phyloP scores from a whole-genome alignment of 2,888 invertebrate genomes.

The Eucera pruinosa region DNA sequence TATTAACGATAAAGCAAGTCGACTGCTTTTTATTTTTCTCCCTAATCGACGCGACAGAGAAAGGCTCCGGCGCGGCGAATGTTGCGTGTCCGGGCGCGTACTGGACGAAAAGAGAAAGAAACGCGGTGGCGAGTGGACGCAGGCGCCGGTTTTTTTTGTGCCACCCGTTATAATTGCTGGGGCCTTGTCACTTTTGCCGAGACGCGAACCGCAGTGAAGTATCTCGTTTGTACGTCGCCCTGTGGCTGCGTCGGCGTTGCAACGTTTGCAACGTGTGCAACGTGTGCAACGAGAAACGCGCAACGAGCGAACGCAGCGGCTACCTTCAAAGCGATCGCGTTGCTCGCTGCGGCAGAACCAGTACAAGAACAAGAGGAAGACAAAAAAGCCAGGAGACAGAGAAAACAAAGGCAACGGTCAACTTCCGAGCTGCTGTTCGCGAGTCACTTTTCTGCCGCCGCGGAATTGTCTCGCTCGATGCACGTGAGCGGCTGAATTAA shows the following conservation, averaged over 20 bases:
- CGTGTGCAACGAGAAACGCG: no score
- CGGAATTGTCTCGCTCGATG: constrained; percentile 29
- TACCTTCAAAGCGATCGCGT: constrained; percentile 69
- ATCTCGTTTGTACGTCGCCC: constrained; percentile 55
- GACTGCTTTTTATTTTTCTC: no score
- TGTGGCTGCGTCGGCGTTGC: constrained; percentile 8
- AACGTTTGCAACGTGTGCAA: constrained; percentile 9
- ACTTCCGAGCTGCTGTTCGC: constrained; percentile 23
- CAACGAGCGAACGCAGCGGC: no score
- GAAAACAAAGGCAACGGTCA: constrained; percentile 48
- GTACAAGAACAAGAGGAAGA: constrained; percentile 14
- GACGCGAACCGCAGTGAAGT: constrained; percentile 63
- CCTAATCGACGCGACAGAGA: no score
- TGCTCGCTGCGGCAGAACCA: constrained; percentile 5
- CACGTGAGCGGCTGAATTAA: constrained; percentile 45
- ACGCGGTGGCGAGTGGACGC: constrained; percentile 30
- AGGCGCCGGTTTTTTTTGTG: constrained; percentile 71
- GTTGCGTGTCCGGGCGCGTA: constrained; percentile 8
- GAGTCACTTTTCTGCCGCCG: constrained; percentile 4
- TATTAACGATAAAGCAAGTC: no score
- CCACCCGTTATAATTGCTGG: constrained; percentile 76
- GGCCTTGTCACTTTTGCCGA: constrained; percentile 72
- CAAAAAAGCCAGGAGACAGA: constrained; percentile 14
- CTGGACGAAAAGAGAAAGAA: constrained; percentile 36
- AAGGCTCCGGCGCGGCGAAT: constrained; percentile 3